Evolutionary conservation across 2,113 vertebrate species (phyloP), one percentile per base, ranked within the genome.

Genomic region (Gallinago undulata): DNA sequence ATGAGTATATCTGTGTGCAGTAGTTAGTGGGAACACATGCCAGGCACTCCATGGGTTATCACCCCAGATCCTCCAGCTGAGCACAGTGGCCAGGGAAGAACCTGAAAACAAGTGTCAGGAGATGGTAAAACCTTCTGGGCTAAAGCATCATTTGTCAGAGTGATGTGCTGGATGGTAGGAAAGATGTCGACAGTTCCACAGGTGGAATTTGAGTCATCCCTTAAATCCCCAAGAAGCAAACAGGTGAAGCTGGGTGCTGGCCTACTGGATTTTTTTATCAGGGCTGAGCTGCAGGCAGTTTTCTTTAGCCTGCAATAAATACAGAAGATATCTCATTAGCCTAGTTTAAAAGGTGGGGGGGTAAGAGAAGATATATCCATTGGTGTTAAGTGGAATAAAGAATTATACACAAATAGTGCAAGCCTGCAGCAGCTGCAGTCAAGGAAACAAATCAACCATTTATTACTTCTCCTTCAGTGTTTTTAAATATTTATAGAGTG

Each of bases 361-460:
- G 92, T 67, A 68, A 50, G 53, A 79, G 80, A 87, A 94, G 86
- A 84, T 89, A 81, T 64, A 92, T 82, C 77, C 73, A 50, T 53
- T 79, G 90, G 83, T 84, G 67, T 89, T 95, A 95, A 89, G 90
- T 79, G 41, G 92, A 93, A 94, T 91, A 85, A 95, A 94, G 95
- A 87, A 91, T 94, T 84, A 78, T 24, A 87, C 41, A 75, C 48
- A 90, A 93, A 69, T 24, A 72, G 69, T 0, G 0, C 41, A 13
- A 89, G 89, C 77, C 92, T 55, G 89, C 80, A 93, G 96, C 94
- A 82, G 95, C 90, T 79, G 89, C 86, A 94, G 89, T 87, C 92
- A 87, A 82, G 86, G 93, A 95, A 96, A 92, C 92, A 95, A 95
- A 97, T 91, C 92, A 96, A 95, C 84, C 86, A 93, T 94, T 95